phyloP scores from a whole-genome alignment of 2,113 vertebrate genomes.

The Gila orcuttii region DNA sequence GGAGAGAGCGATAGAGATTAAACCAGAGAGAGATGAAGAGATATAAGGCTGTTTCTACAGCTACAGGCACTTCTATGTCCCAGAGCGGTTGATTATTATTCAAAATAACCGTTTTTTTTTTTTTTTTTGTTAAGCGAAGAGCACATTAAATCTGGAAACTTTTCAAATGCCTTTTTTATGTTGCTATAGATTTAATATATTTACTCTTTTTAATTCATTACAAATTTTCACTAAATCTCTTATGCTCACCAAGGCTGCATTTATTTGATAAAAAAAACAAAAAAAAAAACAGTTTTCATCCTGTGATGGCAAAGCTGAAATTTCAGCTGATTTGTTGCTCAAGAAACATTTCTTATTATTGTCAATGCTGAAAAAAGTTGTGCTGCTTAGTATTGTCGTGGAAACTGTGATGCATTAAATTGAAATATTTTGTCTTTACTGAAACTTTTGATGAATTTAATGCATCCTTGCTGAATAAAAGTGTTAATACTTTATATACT shows the following conservation, averaged over 20 bases:
- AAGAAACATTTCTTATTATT: not conserved
- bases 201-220: not conserved
- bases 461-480: not conserved
- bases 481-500: not conserved
- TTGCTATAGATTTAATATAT: not conserved
- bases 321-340: not conserved
- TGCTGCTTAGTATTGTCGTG: not conserved
- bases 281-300: not conserved
- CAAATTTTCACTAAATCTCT: not conserved
- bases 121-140: not conserved
- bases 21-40: conserved; percentile 34
- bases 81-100: not conserved
- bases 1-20: conserved; percentile 33
- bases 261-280: not conserved
- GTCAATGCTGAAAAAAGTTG: not conserved
- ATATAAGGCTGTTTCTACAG: not conserved
- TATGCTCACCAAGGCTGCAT: not conserved
- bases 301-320: not conserved
- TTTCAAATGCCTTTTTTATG: not conserved
- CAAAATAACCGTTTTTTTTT: not conserved
- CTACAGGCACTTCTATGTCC: conserved; percentile 4
- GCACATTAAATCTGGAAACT: not conserved
- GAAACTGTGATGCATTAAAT: not conserved
- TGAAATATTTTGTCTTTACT: not conserved
- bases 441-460: not conserved